phyloP scores from a whole-genome alignment of 2,113 vertebrate genomes.

The Barbus barbus region DNA sequence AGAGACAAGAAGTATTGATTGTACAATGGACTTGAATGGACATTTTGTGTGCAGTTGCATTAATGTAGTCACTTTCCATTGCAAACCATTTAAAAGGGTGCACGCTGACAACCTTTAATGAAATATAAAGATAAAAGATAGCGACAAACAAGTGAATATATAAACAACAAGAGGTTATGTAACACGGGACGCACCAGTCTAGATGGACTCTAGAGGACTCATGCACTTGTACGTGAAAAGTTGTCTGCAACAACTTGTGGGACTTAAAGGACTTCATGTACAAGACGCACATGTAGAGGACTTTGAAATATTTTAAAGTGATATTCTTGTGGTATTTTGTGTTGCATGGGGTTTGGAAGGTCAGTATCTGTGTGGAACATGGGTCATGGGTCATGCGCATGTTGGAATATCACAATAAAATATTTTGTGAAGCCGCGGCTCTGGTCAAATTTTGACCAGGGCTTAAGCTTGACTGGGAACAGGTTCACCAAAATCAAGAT shows the following conservation, averaged over 20 bases:
- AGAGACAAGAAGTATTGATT: slow-evolving; percentile 59
- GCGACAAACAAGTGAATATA: slow-evolving; percentile 40
- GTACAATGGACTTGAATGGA: slow-evolving; percentile 68
- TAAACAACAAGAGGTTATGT: slow-evolving; percentile 29
- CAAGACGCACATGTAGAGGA: slow-evolving; percentile 80
- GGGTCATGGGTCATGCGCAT: not conserved
- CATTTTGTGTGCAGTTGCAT: not conserved
- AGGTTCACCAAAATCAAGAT: slow-evolving; percentile 84
- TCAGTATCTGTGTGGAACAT: slow-evolving; percentile 2
- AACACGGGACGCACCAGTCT: slow-evolving; percentile 36
- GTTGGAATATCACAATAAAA: slow-evolving; percentile 97
- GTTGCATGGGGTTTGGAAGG: not conserved
- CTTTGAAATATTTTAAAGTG: slow-evolving; percentile 79
- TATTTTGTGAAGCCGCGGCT: slow-evolving; percentile 88
- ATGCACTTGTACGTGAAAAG: slow-evolving; percentile 92
- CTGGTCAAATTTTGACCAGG: slow-evolving; percentile 87
- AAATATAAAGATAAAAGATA: slow-evolving; percentile 48
- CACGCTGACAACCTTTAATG: slow-evolving; percentile 58
- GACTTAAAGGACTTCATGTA: slow-evolving; percentile 89
- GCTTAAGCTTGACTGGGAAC: slow-evolving; percentile 78
- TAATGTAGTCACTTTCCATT: slow-evolving; percentile 65
- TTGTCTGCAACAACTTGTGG: slow-evolving; percentile 87
- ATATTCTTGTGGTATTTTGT: slow-evolving; percentile 82
- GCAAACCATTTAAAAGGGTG: slow-evolving; percentile 76
- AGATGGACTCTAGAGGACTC: slow-evolving; percentile 59